phyloP scores from a whole-genome alignment of 2,113 vertebrate genomes.

The Condylura cristata region DNA sequence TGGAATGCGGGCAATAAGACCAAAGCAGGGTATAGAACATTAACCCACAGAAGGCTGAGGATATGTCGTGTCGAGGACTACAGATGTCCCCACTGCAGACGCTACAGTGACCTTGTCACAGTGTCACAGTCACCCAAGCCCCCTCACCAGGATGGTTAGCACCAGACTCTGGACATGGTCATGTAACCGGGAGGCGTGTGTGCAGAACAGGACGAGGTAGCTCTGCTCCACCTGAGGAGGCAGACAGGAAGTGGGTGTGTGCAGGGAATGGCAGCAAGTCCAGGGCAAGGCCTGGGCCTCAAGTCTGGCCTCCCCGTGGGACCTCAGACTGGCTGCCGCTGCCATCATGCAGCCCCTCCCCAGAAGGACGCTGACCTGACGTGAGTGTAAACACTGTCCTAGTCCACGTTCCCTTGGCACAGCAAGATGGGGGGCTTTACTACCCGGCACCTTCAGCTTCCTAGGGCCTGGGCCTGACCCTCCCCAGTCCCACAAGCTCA shows the following conservation, averaged over 20 bases:
- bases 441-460: background rate
- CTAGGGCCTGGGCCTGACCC: background rate
- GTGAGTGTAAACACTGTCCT: background rate
- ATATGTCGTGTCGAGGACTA: background rate
- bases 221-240: conserved; percentile 92
- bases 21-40: background rate
- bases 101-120: background rate
- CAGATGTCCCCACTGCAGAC: background rate
- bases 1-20: background rate
- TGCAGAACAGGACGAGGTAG: conserved; percentile 98
- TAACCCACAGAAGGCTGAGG: background rate
- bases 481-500: background rate
- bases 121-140: background rate
- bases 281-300: background rate
- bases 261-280: background rate
- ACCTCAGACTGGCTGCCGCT: background rate
- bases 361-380: too few species aligned
- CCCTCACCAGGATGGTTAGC: conserved; percentile 94
- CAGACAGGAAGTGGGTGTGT: accelerated
- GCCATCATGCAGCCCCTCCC: background rate
- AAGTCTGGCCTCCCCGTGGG: background rate
- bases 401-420: accelerated
- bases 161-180: conserved; percentile 96
- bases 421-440: background rate
- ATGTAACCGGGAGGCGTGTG: conserved; percentile 91